These are phyloP conservation scores for Raja brachyura DNA, from an alignment of 2,113 vertebrate genomes.

Conservation along the genomic window DNA sequence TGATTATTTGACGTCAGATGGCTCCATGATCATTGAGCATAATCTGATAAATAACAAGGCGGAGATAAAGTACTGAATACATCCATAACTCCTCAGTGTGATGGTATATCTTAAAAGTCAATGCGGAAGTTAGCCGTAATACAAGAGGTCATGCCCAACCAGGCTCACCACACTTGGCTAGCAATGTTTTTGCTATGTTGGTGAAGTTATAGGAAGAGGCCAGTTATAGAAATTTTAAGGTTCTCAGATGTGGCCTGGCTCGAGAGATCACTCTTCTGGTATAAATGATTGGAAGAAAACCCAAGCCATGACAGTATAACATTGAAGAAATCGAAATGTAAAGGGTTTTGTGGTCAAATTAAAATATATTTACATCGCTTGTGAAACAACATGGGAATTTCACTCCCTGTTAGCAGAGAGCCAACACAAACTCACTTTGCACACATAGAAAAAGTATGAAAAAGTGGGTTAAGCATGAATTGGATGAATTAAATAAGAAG, in stretches of 20 bases:
- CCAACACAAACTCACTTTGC: neutral
- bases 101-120: neutral
- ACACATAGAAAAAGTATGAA: neutral
- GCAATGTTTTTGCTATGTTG: neutral
- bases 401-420: neutral
- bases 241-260: neutral
- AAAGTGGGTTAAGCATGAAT: neutral
- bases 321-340: neutral
- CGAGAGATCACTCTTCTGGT: neutral
- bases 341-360: neutral
- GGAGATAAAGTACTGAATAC: neutral
- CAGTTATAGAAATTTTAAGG: neutral
- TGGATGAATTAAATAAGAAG: neutral
- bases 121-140: neutral
- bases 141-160: neutral
- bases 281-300: neutral
- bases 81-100: neutral
- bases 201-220: neutral
- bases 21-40: neutral
- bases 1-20: neutral
- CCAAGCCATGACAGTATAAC: neutral
- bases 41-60: no score
- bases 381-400: neutral
- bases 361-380: neutral
- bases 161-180: neutral